These are phyloP conservation scores for Loriculus beryllinus DNA, from an alignment of 2,797 vertebrate species.

Conservation along the genomic window DNA sequence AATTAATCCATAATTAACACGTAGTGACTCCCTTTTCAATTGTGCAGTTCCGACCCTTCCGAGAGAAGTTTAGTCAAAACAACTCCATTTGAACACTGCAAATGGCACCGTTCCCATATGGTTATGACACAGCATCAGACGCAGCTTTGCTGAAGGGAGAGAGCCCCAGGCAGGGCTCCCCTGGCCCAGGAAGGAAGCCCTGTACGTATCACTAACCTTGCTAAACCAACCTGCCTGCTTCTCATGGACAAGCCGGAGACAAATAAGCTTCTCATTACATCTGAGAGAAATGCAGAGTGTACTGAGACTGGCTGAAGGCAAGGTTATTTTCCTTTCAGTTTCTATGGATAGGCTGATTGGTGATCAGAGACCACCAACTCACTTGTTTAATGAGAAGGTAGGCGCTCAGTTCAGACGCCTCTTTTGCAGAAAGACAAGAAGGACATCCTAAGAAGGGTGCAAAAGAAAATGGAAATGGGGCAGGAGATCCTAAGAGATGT, in stretches of 20 bases:
- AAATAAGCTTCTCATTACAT: fast-evolving
- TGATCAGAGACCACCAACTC: not conserved
- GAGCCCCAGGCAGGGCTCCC: not conserved
- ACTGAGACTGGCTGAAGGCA: not conserved
- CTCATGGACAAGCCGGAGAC: fast-evolving
- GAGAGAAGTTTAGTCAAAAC: not conserved
- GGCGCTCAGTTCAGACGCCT: not conserved
- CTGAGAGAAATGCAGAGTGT: too few species aligned
- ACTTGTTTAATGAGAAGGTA: not conserved
- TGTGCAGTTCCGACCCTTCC: not conserved
- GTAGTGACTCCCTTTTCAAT: not conserved
- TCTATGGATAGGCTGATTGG: not conserved
- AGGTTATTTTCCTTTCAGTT: not conserved
- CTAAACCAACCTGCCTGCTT: not conserved
- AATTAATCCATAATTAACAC: not conserved
- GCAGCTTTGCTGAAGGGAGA: not conserved
- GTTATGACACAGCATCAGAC: not conserved
- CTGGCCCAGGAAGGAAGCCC: not conserved
- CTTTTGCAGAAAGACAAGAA: not conserved
- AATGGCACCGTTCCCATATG: not conserved
- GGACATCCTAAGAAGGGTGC: not conserved
- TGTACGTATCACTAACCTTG: not conserved
- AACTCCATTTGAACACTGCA: not conserved
- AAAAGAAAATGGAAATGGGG: not conserved
- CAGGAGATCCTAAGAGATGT: not conserved